Evolutionary conservation across 1,140 invertebrate genomes (phyloP), one percentile per base, ranked within the genome.

Genomic region (Idris sp.): DNA sequence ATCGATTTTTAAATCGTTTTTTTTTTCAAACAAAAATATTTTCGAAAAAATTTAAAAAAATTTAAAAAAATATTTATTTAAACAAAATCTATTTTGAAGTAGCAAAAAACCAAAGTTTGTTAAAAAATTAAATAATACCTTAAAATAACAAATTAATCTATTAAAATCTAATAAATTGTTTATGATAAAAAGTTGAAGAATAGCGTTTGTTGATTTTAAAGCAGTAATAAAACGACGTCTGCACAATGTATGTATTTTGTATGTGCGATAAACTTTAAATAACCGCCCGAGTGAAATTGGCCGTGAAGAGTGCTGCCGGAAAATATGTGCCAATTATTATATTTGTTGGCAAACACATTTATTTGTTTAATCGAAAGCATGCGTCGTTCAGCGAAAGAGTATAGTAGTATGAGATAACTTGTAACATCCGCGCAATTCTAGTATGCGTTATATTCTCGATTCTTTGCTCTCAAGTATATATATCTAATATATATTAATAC

Each of bases 261-360:
- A 22, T 31, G 54, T 48, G 46, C 41, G 58, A 58, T 65, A 69
- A 69, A 64, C 74, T 75, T 80, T 72, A 80, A 77, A 78, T 59
- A 65, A 68, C 40, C 36, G 59, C 48, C 62, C 62, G 59, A 48
- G 41, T 59, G 68, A 71, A 72, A 73, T 68, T 51, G 49, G 49
- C 51, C 64, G 33, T 68, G 48, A 75, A 69, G 64, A 75, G 64
- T 48, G 35, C 25, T 35, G 78, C 31, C 43, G 65, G 74, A 71
- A 79, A 79, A 76, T 79, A 78, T 76, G 73, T 76, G 73, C 74
- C 78, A 79, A 79, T 79, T 79, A 79, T 78, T 78, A 73, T 67
- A 75, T 79, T 78, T 76, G 74, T 49, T 35, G 59, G 56, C 67
- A 76, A 79, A 75, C 73, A 78, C 43, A 76, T 74, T 76, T 79